Conservation (phyloP, 2,888 invertebrate genomes). For the Lasioglossum marginatum region DNA sequence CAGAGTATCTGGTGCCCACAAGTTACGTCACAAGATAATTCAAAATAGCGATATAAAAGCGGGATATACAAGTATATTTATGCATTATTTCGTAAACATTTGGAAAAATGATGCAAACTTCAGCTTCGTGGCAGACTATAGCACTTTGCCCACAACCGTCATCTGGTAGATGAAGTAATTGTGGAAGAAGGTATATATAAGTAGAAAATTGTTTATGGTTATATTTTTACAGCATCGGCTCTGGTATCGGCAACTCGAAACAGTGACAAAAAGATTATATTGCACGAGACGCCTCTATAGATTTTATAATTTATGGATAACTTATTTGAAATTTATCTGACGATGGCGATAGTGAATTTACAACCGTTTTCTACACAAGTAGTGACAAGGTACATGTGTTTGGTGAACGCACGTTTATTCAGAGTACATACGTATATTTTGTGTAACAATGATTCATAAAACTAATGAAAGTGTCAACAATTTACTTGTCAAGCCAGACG, state of each 20-base stretch:
- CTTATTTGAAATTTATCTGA: not conserved
- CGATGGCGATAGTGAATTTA: slow-evolving; percentile 10
- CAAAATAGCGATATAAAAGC: too few relatives aligned
- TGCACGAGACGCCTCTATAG: not conserved
- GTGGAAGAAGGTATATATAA: too few relatives aligned
- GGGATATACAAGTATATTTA: too few relatives aligned
- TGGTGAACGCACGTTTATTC: not conserved
- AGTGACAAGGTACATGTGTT: not conserved
- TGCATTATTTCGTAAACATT: too few relatives aligned
- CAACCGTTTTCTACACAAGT: not conserved
- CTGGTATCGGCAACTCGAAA: not conserved
- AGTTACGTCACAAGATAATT: too few relatives aligned
- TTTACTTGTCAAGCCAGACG: slow-evolving; percentile 32
- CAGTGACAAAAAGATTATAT: not conserved
- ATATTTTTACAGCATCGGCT: not conserved
- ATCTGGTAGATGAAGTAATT: too few relatives aligned
- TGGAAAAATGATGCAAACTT: too few relatives aligned
- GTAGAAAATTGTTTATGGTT: not conserved
- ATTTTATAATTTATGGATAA: not conserved
- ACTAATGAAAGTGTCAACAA: not conserved
- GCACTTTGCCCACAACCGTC: too few relatives aligned
- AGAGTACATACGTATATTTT: not conserved
- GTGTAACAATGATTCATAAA: slow-evolving; percentile 55
- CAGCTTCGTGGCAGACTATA: too few relatives aligned
- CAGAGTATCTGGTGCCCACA: too few relatives aligned